Evolutionary conservation across 35 echinoderm and acorn worm genomes (phyloP), one percentile per base, ranked within the genome.

Genomic region (Apostichopus californicus): DNA sequence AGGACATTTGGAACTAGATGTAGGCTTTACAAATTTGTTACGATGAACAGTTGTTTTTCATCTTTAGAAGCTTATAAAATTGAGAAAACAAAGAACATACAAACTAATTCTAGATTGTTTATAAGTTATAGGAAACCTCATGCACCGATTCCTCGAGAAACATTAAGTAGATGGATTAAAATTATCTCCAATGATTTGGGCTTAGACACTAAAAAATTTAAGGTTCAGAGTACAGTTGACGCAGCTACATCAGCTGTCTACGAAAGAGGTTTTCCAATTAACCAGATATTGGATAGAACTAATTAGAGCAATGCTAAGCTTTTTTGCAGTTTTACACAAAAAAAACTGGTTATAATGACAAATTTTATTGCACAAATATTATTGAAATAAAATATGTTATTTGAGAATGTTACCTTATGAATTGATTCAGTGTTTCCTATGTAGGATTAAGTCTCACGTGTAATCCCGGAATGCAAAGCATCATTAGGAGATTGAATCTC

Each of bases 231-330:
- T 80, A 80, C 78, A 14, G 8, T 7, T 80, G 78, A 10, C 9
- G 78, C 78, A 80, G 78, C 78, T 80, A 80, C 78, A 53, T 80
- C 78, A 80, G 78, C 78, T 80, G 78, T 10, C 78, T 10, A 21
- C 0, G 21, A 53, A 53, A 11, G 46, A 53, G 0, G 46, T 80
- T 10, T 23, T 15, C 78, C 78, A 10, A 11, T 80, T 80, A 9
- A 80, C 9, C 78, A 80, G 9, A 80, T 80, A 14, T 21, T 80
- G 20, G 20, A 53, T 25, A 80, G 10, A 25, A 20, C 78, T 15
- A 20, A 21, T 25, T 9, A 20, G 46, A 9, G 21, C 20, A 80
- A 80, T 80, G 78, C 9, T 11, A 80, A 80, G 20, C 9, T 4
- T 15, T 80, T 80, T 80, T 10, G 10, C 46, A 23, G 10, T 10